A percentile compares a stretch with the other conserved stretches of the same genome.
Conservation (phyloP, 2,888 invertebrate genomes). For the Drosophila yooni region DNA sequence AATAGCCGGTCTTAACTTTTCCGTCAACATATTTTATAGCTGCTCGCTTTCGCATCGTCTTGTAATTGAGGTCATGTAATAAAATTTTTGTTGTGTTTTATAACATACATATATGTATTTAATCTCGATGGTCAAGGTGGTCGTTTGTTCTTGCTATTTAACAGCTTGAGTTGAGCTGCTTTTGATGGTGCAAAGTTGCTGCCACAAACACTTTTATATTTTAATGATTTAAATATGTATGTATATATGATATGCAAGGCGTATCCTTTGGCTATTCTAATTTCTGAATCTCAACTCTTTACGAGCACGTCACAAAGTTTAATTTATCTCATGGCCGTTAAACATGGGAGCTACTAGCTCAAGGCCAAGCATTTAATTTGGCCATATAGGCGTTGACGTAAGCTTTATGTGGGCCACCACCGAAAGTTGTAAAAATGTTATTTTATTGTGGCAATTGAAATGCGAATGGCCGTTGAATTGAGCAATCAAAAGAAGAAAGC, state of each 20-base stretch:
- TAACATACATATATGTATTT: slow-evolving; percentile 7
- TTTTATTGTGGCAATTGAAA: slow-evolving; percentile 78
- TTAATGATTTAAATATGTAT: neutral
- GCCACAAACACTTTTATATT: slow-evolving; percentile 4
- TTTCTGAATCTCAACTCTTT: slow-evolving; percentile 48
- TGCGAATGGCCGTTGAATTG: slow-evolving; percentile 78
- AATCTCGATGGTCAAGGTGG: slow-evolving; percentile 23
- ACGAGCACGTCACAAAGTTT: slow-evolving; percentile 44
- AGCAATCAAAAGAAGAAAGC: slow-evolving; percentile 70
- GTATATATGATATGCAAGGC: neutral
- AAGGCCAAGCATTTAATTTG: slow-evolving; percentile 61
- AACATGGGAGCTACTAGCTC: slow-evolving; percentile 18
- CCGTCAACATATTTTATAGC: slow-evolving; percentile 53
- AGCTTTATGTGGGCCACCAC: slow-evolving; percentile 49
- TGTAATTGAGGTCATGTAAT: slow-evolving; percentile 66
- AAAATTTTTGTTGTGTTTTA: slow-evolving; percentile 29
- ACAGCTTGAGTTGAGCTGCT: slow-evolving; percentile 28
- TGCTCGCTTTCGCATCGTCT: slow-evolving; percentile 28
- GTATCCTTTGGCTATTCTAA: slow-evolving; percentile 30
- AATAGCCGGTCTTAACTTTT: slow-evolving; percentile 4
- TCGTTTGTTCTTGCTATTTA: slow-evolving; percentile 31
- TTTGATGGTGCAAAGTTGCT: slow-evolving; percentile 26
- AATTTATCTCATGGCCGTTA: slow-evolving; percentile 51
- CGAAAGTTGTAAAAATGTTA: slow-evolving; percentile 68
- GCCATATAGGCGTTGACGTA: slow-evolving; percentile 44